Conservation (phyloP, 2,888 invertebrate species). For the Mesorhabditis spiculigera region DNA sequence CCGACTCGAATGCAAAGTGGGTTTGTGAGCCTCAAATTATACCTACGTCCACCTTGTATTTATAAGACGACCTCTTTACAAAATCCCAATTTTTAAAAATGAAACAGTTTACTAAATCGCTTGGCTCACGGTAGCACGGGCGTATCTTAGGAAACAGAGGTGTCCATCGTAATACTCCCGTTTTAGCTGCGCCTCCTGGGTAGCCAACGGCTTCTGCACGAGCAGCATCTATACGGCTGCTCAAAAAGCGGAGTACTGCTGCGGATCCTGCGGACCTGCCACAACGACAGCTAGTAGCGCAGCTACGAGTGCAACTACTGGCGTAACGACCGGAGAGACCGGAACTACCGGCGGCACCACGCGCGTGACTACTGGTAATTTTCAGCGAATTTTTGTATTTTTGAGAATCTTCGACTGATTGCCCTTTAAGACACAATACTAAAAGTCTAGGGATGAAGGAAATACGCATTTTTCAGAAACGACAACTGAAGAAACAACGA, state of each 20-base stretch:
- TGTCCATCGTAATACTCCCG: not conserved
- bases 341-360: slow-evolving; percentile 1
- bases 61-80: too few relatives aligned
- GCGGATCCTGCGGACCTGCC: not conserved
- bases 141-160: too few relatives aligned
- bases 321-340: not conserved
- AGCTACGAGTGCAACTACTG: not conserved
- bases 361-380: not conserved
- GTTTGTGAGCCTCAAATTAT: not conserved
- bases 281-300: not conserved
- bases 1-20: not conserved
- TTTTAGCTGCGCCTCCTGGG: slow-evolving; percentile 2
- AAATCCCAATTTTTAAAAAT: too few relatives aligned
- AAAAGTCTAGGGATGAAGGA: too few relatives aligned
- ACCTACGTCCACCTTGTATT: too few relatives aligned
- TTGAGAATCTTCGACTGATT: too few relatives aligned
- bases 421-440: too few relatives aligned
- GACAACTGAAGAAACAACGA: too few relatives aligned
- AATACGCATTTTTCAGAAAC: too few relatives aligned
- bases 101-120: too few relatives aligned
- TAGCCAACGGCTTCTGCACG: not conserved
- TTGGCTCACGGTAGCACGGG: not conserved
- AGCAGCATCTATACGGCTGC: not conserved
- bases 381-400: too few relatives aligned
- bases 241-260: not conserved